Percentiles rank a stretch among this genome's conserved stretches.
Evolutionary conservation across 2,113 vertebrate species (phyloP).

Genomic region (Sceloporus tristichus): DNA sequence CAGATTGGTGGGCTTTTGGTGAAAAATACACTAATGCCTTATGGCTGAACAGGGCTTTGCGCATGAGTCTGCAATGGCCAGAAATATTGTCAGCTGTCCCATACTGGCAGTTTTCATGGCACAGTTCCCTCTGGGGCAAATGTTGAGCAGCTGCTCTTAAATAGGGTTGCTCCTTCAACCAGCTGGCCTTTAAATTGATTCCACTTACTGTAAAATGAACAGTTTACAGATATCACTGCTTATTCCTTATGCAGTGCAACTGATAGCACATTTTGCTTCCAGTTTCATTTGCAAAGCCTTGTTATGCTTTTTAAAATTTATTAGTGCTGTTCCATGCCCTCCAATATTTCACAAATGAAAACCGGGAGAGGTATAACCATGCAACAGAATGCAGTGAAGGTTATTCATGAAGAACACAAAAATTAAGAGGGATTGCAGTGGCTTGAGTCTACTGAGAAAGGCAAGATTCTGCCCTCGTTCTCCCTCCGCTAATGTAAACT

Average conservation of each 20-base stretch:
- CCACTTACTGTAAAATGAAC: background rate
- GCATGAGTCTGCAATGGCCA: background rate
- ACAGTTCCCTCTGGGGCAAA: background rate
- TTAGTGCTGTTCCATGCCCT: too few relatives aligned
- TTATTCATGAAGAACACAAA: too few relatives aligned
- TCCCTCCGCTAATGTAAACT: too few relatives aligned
- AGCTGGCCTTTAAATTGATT: background rate
- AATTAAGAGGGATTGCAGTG: too few relatives aligned
- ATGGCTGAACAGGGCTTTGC: background rate
- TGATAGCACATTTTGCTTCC: background rate
- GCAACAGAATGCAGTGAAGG: too few relatives aligned
- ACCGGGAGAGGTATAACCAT: too few relatives aligned
- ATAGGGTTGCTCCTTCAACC: background rate
- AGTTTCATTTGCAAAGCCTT: background rate
- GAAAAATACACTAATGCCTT: background rate
- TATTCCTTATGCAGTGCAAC: background rate
- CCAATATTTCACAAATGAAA: too few relatives aligned
- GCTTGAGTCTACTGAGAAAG: too few relatives aligned
- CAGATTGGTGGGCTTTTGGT: background rate
- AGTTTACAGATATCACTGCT: background rate
- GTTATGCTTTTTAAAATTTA: background rate
- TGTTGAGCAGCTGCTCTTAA: background rate
- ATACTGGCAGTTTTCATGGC: background rate
- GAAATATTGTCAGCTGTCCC: background rate
- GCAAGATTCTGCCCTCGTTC: too few relatives aligned